Base-by-base conservation (phyloP, 1,140 invertebrate species). In the Hycleus cichorii region DNA sequence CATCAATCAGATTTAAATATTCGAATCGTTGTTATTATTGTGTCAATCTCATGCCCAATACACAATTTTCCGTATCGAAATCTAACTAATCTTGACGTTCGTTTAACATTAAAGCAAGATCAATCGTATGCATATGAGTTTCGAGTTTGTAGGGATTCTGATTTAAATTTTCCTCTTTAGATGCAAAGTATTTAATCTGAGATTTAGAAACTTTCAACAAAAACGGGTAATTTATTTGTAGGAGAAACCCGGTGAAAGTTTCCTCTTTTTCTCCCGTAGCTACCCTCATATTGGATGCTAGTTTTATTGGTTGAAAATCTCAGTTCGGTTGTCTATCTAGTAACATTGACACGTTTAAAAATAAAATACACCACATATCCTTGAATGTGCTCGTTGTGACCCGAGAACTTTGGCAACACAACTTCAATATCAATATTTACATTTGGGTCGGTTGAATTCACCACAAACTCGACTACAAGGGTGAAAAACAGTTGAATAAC, bases 71-170 rank as follows among this genome's bases (percentile, higher is more conserved):
- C 4, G 7, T 32, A 46, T 44, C 44, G 51, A 52, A 53, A 42
- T 53, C 40, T 53, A 40, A 45, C 60, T 32, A 62, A 62, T 62
- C 57, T 62, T 49, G 49, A 45, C 54, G 45, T 61, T 61, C 59
- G 59, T 58, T 55, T 50, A 55, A 55, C 52, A 50, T 46, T 49
- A 52, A 51, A 50, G 47, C 39, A 58, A 62, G 63, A 65, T 65
- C 64, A 65, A 65, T 65, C 58, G 61, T 65, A 65, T 65, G 64
- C 64, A 65, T 65, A 65, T 65, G 61, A 65, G 64, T 58, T 56
- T 49, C 48, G 54, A 51, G 59, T 49, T 47, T 26, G 8, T 4
- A 50, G 45, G 53, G 51, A 58, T 58, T 61, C 47, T 53, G 47
- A 59, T 59, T 59, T 57, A 50, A 63, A 63, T 60, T 57, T 57